Conservation (phyloP, 2,797 vertebrate species). For the Pristis pectinata region DNA sequence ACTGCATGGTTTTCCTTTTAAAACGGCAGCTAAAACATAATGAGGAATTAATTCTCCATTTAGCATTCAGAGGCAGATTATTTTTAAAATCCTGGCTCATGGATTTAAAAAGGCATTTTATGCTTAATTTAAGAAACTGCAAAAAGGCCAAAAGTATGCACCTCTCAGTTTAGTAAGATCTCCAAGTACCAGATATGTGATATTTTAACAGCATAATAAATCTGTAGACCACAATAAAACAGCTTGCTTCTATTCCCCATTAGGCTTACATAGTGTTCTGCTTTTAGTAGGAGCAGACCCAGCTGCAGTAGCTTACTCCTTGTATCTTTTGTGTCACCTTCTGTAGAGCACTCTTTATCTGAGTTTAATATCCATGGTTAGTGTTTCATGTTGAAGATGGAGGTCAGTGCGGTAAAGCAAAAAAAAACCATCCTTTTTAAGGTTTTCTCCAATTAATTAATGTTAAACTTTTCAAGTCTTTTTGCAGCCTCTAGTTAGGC, state of each 20-base stretch:
- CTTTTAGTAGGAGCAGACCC: background rate
- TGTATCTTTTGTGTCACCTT: background rate
- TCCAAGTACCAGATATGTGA: background rate
- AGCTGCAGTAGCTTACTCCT: background rate
- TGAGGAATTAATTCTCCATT: background rate
- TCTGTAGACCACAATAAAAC: background rate
- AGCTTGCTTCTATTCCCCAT: background rate
- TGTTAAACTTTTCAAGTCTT: background rate
- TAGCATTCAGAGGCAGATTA: background rate
- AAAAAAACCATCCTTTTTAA: background rate
- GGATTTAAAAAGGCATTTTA: background rate
- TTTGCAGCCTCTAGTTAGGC: background rate
- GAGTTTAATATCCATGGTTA: background rate
- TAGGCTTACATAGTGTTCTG: background rate
- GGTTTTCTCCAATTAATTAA: background rate
- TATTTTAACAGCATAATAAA: conserved; percentile 6
- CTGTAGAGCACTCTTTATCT: background rate
- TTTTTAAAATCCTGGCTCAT: background rate
- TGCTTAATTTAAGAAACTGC: background rate
- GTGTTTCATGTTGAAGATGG: background rate
- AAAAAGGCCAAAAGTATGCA: background rate
- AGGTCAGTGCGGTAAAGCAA: background rate
- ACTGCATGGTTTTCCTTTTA: background rate
- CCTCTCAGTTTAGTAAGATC: background rate
- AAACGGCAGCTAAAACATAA: background rate